These are phyloP conservation scores for Tauraco erythrolophus DNA, from an alignment of 2,113 vertebrate genomes.

Conservation along the genomic window DNA sequence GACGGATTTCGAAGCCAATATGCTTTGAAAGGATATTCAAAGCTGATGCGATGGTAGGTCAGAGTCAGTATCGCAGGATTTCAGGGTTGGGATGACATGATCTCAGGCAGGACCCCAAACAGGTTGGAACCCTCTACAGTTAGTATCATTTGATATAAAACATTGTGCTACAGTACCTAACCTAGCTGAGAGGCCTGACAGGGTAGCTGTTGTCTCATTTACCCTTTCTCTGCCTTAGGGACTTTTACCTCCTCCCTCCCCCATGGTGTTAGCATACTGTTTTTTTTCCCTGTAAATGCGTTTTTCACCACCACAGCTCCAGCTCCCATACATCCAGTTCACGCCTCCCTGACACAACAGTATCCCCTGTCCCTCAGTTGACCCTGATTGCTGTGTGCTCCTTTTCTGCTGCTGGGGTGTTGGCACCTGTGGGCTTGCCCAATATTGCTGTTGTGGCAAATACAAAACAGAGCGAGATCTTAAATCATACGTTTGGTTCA, in stretches of 20 bases:
- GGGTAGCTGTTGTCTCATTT: neutral
- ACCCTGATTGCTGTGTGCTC: neutral
- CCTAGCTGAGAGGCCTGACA: neutral
- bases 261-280: fast-evolving
- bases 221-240: neutral
- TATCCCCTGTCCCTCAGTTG: neutral
- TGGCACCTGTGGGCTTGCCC: neutral
- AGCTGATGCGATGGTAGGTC: neutral
- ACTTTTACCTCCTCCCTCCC: neutral
- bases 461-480: neutral
- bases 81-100: neutral
- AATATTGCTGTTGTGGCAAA: neutral
- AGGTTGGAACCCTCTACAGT: neutral
- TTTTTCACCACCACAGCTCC: neutral
- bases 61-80: neutral
- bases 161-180: neutral
- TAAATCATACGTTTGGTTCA: neutral
- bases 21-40: neutral
- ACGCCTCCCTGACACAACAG: neutral
- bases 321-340: neutral
- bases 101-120: neutral
- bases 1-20: neutral
- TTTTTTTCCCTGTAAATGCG: neutral
- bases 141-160: neutral
- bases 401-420: neutral